Evolutionary conservation across 2,888 invertebrate species (phyloP).

Genomic region (Ommatoiulus sabulosus): DNA sequence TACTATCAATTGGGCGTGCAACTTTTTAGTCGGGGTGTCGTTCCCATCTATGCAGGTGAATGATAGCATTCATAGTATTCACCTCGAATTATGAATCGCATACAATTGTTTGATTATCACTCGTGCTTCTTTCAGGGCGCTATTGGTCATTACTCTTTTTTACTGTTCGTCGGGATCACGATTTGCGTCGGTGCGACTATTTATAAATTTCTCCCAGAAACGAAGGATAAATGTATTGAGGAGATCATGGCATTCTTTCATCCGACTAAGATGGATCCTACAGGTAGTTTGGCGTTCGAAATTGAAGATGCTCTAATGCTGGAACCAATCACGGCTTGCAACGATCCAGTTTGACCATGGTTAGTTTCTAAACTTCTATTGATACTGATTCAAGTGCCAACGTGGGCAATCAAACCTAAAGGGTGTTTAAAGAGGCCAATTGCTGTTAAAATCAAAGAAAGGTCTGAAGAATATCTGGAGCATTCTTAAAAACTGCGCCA

Average conservation of each 20-base stretch:
- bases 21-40: constrained; percentile 85
- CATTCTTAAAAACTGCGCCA: background rate
- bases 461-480: background rate
- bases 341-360: constrained; percentile 1
- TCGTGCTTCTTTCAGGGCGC: background rate
- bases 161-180: constrained; percentile 77
- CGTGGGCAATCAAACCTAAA: background rate
- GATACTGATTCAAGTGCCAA: background rate
- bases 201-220: constrained; percentile 67
- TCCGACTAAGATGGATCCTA: background rate
- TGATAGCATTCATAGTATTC: background rate
- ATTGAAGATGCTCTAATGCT: background rate
- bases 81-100: background rate
- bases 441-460: background rate
- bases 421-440: background rate
- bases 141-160: constrained; percentile 75
- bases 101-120: background rate
- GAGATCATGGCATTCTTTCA: constrained; percentile 26
- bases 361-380: background rate
- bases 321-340: background rate
- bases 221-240: constrained; percentile 58
- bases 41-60: constrained; percentile 69
- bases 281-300: background rate
- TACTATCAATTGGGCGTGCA: constrained; percentile 87
- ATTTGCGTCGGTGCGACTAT: constrained; percentile 73